A percentile compares a stretch with the other conserved stretches of the same genome.
phyloP scores from a whole-genome alignment of 1,140 invertebrate genomes.

The Campodea augens region DNA sequence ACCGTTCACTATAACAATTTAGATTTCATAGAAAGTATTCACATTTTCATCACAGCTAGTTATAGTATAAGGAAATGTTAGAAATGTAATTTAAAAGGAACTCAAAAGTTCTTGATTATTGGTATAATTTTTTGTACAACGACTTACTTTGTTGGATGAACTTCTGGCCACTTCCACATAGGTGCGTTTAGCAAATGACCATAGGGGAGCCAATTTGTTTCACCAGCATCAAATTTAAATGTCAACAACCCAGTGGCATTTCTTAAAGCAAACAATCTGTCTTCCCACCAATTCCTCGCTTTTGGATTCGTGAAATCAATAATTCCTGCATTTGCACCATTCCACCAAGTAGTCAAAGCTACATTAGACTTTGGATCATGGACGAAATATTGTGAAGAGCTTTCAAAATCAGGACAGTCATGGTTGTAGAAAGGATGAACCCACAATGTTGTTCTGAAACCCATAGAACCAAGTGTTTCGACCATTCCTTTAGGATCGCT shows the following conservation, averaged over 20 bases:
- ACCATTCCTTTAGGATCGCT: constrained; percentile 39
- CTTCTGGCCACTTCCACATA: too few relatives aligned
- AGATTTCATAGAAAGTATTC: too few relatives aligned
- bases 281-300: constrained; percentile 53
- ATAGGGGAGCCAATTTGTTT: constrained; percentile 27
- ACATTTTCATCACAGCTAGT: too few relatives aligned
- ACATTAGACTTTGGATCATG: constrained; percentile 25
- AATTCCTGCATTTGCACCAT: constrained; percentile 38
- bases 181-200: too few relatives aligned
- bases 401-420: constrained; percentile 33
- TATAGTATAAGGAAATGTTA: too few relatives aligned
- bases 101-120: too few relatives aligned
- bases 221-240: constrained; percentile 87
- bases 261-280: constrained; percentile 35
- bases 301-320: constrained; percentile 60
- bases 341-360: constrained; percentile 60
- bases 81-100: too few relatives aligned
- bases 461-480: constrained; percentile 34
- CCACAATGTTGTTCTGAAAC: constrained; percentile 62
- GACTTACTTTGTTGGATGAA: too few relatives aligned
- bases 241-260: constrained; percentile 49
- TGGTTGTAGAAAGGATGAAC: constrained; percentile 76
- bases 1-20: too few relatives aligned
- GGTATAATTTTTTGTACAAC: too few relatives aligned
- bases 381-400: constrained; percentile 19